Conservation (phyloP, 2,888 invertebrate species). For the Acrocyrtus sp. region DNA sequence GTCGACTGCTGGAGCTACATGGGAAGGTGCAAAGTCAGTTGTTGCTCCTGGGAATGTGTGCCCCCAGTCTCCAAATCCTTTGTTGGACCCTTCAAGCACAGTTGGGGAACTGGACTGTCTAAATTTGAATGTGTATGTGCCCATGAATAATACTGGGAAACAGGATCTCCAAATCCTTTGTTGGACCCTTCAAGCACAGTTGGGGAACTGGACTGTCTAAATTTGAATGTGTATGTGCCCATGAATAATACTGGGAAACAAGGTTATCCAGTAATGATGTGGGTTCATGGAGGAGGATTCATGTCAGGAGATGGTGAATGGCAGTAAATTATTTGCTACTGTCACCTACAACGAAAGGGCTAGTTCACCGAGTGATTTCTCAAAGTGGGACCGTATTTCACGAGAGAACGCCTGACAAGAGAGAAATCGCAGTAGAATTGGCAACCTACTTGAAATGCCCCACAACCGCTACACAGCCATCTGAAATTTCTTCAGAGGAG, state of each 20-base stretch:
- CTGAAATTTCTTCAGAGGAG: not conserved
- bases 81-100: not conserved
- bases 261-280: conserved; percentile 10
- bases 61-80: not conserved
- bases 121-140: conserved; percentile 5
- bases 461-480: not conserved
- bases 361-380: not conserved
- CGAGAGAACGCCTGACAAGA: not conserved
- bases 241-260: conserved; percentile 1
- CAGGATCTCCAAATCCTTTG: not conserved
- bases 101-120: conserved; percentile 5
- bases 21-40: conserved; percentile 15
- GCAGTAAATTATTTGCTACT: not conserved
- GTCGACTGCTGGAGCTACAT: not conserved
- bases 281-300: conserved; percentile 14
- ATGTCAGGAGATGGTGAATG: not conserved
- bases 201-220: conserved; percentile 3
- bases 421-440: not conserved
- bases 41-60: conserved; percentile 20
- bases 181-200: not conserved
- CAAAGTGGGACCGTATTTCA: not conserved
- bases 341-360: not conserved
- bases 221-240: conserved; percentile 6
- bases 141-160: conserved; percentile 18
- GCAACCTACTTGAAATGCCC: conserved; percentile 5